A percentile compares a stretch with the other conserved stretches of the same genome.
Evolutionary conservation across 2,113 vertebrate genomes (phyloP).

Genomic region (Laticauda colubrina): DNA sequence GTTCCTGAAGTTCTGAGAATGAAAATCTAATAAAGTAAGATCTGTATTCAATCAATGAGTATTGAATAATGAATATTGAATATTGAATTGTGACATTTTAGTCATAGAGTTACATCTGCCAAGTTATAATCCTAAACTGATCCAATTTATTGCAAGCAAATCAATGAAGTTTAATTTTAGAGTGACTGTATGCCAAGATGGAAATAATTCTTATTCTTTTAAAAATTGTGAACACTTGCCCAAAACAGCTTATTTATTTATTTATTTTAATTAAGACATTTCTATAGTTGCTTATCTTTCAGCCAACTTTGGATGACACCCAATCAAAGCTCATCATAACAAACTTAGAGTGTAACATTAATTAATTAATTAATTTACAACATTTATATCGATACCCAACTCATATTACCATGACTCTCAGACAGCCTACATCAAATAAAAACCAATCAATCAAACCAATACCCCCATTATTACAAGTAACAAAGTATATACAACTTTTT

Average conservation of each 20-base stretch:
- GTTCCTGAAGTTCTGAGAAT: neutral
- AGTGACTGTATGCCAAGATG: neutral
- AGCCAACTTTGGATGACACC: neutral
- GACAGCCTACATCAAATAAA: neutral
- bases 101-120: neutral
- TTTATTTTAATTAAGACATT: neutral
- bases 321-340: neutral
- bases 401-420: neutral
- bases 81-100: neutral
- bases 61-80: no score
- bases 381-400: neutral
- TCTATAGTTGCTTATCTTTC: neutral
- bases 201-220: neutral
- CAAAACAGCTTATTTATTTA: neutral
- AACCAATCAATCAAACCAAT: neutral
- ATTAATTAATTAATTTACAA: neutral
- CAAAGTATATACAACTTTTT: neutral
- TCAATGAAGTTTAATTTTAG: neutral
- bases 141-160: neutral
- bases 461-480: neutral
- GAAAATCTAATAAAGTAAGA: neutral
- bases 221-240: neutral
- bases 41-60: neutral
- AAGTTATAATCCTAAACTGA: neutral
- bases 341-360: neutral